phyloP scores from a whole-genome alignment of 2,797 vertebrate species.

The Myotis vivesi region DNA sequence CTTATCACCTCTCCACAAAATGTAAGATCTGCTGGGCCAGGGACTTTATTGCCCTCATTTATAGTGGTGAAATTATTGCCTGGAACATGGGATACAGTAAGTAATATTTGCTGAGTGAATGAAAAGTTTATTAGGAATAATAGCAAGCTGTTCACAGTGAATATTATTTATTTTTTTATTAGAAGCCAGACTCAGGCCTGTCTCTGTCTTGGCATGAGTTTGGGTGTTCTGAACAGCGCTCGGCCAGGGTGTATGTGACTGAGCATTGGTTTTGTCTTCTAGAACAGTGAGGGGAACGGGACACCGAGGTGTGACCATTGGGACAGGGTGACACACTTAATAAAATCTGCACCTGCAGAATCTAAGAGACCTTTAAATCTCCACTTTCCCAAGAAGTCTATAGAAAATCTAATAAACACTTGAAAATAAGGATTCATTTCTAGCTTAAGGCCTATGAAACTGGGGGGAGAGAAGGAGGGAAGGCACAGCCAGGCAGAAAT shows the following conservation, averaged over 20 bases:
- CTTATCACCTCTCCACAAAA: slow-evolving; percentile 44
- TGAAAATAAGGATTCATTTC: slow-evolving; percentile 41
- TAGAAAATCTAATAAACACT: slow-evolving; percentile 59
- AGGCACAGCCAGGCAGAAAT: not conserved
- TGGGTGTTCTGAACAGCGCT: not conserved
- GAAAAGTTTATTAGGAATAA: slow-evolving; percentile 65
- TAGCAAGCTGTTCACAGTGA: slow-evolving; percentile 47
- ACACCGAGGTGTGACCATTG: fast-evolving
- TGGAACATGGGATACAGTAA: slow-evolving; percentile 38
- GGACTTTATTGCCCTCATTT: slow-evolving; percentile 56
- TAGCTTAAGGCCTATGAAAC: not conserved
- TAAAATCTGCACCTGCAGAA: not conserved
- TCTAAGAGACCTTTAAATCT: slow-evolving; percentile 52
- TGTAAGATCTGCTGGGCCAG: slow-evolving; percentile 32
- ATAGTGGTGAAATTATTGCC: slow-evolving; percentile 54
- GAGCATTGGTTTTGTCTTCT: not conserved
- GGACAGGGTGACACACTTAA: not conserved
- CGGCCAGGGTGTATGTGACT: not conserved
- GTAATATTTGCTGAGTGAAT: slow-evolving; percentile 50
- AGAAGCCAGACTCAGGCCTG: not conserved
- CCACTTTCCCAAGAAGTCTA: slow-evolving; percentile 25
- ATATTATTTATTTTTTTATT: slow-evolving; percentile 42
- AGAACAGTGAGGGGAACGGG: not conserved
- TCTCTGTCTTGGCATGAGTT: not conserved
- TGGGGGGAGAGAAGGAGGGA: not conserved